Evolutionary conservation across 2,888 invertebrate genomes (phyloP).

Genomic region (Chymomyza procnemis): DNA sequence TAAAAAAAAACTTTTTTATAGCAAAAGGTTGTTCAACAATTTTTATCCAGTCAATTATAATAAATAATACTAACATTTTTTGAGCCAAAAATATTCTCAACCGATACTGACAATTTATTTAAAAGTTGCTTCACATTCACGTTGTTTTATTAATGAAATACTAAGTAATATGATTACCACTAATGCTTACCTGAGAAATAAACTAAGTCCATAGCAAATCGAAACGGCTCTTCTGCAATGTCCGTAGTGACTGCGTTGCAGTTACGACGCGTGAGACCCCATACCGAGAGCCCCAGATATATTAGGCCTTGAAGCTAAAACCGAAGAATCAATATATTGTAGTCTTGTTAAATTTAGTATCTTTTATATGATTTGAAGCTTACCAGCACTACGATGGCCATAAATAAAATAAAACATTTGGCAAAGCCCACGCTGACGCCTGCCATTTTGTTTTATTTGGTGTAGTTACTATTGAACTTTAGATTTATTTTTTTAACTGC

Average conservation of each 20-base stretch:
- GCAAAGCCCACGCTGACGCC: constrained; percentile 71
- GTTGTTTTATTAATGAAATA: not conserved
- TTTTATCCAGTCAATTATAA: no score
- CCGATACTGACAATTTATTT: no score
- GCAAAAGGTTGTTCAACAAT: no score
- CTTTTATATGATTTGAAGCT: constrained; percentile 32
- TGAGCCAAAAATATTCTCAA: no score
- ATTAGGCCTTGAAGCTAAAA: constrained; percentile 69
- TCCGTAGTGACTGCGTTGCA: constrained; percentile 54
- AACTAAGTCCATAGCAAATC: constrained; percentile 70
- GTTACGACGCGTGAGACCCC: constrained; percentile 65
- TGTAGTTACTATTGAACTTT: not conserved
- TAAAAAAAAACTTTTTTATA: no score
- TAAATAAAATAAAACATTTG: constrained; percentile 76
- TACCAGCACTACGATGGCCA: constrained; percentile 75
- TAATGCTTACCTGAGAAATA: constrained; percentile 67
- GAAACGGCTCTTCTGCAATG: constrained; percentile 57
- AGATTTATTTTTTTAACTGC: not conserved
- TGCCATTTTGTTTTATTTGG: constrained; percentile 54
- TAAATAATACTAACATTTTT: no score
- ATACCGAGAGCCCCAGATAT: constrained; percentile 70
- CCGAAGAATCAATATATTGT: not conserved
- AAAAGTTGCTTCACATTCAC: no score
- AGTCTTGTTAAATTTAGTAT: not conserved
- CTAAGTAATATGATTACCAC: not conserved